A percentile compares a stretch with the other conserved stretches of the same genome.
phyloP scores from a whole-genome alignment of 1,140 invertebrate species.

The Bombus cullumanus region DNA sequence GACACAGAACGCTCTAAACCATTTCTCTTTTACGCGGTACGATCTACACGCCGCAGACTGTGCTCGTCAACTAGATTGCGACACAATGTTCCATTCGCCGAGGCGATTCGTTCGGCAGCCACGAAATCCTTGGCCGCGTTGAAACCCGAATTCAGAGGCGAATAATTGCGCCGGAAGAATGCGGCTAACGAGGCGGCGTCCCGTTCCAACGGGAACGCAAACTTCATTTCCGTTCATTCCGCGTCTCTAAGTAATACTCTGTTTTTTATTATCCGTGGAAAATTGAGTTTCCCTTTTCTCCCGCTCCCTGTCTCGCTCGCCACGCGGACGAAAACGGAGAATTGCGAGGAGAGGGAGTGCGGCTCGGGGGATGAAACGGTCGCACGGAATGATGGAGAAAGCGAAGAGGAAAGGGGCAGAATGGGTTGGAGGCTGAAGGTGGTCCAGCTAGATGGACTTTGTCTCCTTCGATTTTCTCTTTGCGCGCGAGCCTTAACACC shows the following conservation, averaged over 20 bases:
- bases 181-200: conserved; percentile 38
- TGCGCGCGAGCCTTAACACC: conserved; percentile 63
- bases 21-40: neutral
- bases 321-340: too few relatives aligned
- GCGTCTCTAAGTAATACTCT: conserved; percentile 51
- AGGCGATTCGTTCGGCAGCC: neutral
- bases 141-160: conserved; percentile 24
- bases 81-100: neutral
- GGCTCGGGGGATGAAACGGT: neutral
- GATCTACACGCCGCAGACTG: neutral
- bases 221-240: conserved; percentile 57
- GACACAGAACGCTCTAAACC: neutral
- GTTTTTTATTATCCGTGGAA: conserved; percentile 66
- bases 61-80: neutral
- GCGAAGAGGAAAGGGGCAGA: too few relatives aligned
- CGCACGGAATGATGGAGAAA: neutral
- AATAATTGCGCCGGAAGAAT: conserved; percentile 41
- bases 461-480: conserved; percentile 66
- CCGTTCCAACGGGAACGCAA: conserved; percentile 15
- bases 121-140: neutral
- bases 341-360: too few relatives aligned
- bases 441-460: conserved; percentile 62
- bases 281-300: conserved; percentile 67
- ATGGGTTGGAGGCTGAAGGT: neutral
- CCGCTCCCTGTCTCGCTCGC: conserved; percentile 1